Base-by-base conservation (phyloP, 1,140 invertebrate species). In the Tetramorium parvispinum region DNA sequence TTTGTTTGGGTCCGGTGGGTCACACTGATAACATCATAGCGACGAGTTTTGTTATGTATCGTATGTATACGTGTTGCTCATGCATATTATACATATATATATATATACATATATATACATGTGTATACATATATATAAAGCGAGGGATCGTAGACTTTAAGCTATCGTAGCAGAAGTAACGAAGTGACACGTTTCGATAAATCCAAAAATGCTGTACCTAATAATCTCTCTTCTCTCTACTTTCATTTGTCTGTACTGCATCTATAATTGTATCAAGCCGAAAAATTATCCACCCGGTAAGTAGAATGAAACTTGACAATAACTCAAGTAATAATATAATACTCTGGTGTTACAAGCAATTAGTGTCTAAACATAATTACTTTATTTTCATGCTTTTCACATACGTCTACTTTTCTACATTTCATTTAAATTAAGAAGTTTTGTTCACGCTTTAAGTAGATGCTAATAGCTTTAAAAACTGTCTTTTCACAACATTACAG, bases 241-340 rank as follows among this genome's bases (percentile, higher is more conserved):
- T 4, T 7, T 92, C 0, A 0, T 92, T 55, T 73, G 89, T 3
- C 7, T 93, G 2, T 88, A 88, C 68, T 93, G 88, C 40, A 77
- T 91, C 53, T 87, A 77, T 24, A 90, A 91, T 71, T 94, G 90
- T 75, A 37, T 86, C 0, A 95, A 94, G 46, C 94, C 94, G 8
- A 82, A 55, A 13, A 89, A 93, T 65, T 95, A 94, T 87, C 94
- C 94, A 71, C 94, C 94, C 55, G 94, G 94, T 94, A 85, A 77
- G 88, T 93, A 37, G 8, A 53, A 13, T 51, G 13, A 75, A 76
- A 76, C 5, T 77, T 1, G 5, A 63, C 4, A 11, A 18, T 11
- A 61, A 51, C 11, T 27, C 46, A 13, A 1, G 7, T 51, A 51
- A 32, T 10, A 8, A 78, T 13, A 10, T 8, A 24, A 65, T 3